These are phyloP conservation scores for Trichomalopsis sarcophagae DNA, from an alignment of 1,140 invertebrate genomes.

Conservation along the genomic window DNA sequence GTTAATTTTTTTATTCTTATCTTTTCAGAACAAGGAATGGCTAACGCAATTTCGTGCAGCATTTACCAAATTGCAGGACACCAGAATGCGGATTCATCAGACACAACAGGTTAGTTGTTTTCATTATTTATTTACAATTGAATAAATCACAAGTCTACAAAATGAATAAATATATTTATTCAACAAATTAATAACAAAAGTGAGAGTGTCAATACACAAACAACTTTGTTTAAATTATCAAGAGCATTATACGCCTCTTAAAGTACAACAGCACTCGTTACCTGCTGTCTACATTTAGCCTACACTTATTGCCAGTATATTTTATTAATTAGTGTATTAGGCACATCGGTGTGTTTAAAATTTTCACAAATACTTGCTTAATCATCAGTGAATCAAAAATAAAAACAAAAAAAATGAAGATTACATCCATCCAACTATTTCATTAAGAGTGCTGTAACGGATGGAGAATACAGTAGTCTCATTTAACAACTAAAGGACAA, in stretches of 20 bases:
- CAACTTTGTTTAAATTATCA: conserved; percentile 5
- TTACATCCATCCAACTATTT: conserved; percentile 29
- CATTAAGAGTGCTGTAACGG: background rate
- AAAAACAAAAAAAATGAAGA: background rate
- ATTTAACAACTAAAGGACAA: conserved; percentile 55
- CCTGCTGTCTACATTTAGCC: background rate
- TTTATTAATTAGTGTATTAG: conserved; percentile 6
- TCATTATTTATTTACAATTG: background rate
- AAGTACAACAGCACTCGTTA: conserved; percentile 9
- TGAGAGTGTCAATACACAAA: conserved; percentile 42
- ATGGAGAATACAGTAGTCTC: conserved; percentile 50
- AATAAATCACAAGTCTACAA: conserved; percentile 40
- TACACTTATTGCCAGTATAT: conserved; percentile 14
- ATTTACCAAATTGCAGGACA: conserved; percentile 33
- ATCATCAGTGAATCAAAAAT: background rate
- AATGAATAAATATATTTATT: conserved; percentile 68
- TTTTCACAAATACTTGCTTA: background rate
- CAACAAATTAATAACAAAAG: conserved; percentile 57
- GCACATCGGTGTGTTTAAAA: conserved; percentile 6
- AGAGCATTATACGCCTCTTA: conserved; percentile 25
- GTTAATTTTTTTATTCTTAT: conserved; percentile 32
- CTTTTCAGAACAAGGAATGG: conserved; percentile 57
- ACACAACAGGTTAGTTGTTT: conserved; percentile 58
- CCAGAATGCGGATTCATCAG: conserved; percentile 34
- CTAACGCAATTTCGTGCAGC: conserved; percentile 43